Conservation (phyloP, 1,140 invertebrate species). For the Drosophila pruinosa region DNA sequence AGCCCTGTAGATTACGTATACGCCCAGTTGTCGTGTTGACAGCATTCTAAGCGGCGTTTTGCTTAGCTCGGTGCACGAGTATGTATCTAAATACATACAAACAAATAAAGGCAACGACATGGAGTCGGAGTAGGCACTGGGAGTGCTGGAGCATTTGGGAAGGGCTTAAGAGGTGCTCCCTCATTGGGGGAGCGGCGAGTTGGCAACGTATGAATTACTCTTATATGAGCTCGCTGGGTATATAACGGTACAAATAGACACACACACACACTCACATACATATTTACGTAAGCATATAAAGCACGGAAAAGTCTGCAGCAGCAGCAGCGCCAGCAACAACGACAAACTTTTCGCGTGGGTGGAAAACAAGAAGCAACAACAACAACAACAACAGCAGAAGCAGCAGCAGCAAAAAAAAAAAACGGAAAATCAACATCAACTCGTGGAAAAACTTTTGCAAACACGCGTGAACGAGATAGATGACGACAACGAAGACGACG, state of each 20-base stretch:
- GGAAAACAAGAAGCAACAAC: slow-evolving; percentile 36
- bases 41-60: slow-evolving; percentile 21
- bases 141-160: slow-evolving; percentile 36
- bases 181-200: slow-evolving; percentile 42
- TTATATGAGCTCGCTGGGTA: slow-evolving; percentile 55
- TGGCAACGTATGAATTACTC: slow-evolving; percentile 64
- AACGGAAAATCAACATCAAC: slow-evolving; percentile 55
- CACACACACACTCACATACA: slow-evolving; percentile 7
- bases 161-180: slow-evolving; percentile 35
- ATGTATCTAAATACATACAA: background rate
- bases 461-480: slow-evolving; percentile 69
- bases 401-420: slow-evolving; percentile 44
- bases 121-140: slow-evolving; percentile 15
- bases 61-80: slow-evolving; percentile 19
- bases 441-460: slow-evolving; percentile 69
- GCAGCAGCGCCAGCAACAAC: slow-evolving; percentile 33
- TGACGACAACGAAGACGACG: slow-evolving; percentile 58
- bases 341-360: slow-evolving; percentile 71
- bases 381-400: background rate
- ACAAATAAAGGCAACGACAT: slow-evolving; percentile 29
- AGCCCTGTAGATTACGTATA: slow-evolving; percentile 39
- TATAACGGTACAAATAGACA: slow-evolving; percentile 35
- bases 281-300: slow-evolving; percentile 28
- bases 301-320: slow-evolving; percentile 43
- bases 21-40: slow-evolving; percentile 30